Evolutionary conservation across 2,113 vertebrate genomes (phyloP).

Genomic region (Chiloscyllium plagiosum): DNA sequence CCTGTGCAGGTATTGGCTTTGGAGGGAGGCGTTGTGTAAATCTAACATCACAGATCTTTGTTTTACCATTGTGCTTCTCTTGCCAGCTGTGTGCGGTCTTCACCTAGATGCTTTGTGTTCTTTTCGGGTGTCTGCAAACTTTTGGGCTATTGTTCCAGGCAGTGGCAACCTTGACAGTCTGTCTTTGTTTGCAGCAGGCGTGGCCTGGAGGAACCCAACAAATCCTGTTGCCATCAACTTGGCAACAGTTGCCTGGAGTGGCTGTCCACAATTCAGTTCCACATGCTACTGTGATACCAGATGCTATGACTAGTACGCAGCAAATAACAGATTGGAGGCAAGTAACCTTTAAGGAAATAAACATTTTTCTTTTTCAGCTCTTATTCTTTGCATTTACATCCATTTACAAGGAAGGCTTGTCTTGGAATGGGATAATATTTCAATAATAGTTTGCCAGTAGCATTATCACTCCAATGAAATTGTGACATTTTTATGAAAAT

Average conservation of each 20-base stretch:
- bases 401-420: not conserved
- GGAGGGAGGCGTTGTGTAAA: slow-evolving; percentile 76
- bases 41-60: slow-evolving; percentile 64
- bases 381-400: not conserved
- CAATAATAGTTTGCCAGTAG: not conserved
- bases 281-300: slow-evolving; percentile 68
- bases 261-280: slow-evolving; percentile 84
- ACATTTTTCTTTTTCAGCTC: not conserved
- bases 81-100: slow-evolving; percentile 65
- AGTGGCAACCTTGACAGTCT: slow-evolving; percentile 50
- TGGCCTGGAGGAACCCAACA: slow-evolving; percentile 94
- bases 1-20: slow-evolving; percentile 81
- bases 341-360: slow-evolving; percentile 41
- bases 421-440: not conserved
- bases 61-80: slow-evolving; percentile 56
- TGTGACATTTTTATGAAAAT: not conserved
- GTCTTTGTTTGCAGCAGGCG: slow-evolving; percentile 77
- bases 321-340: slow-evolving; percentile 84
- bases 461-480: not conserved
- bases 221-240: slow-evolving; percentile 90
- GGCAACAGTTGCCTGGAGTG: slow-evolving; percentile 93
- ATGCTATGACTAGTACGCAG: slow-evolving; percentile 65
- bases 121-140: slow-evolving; percentile 30
- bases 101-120: slow-evolving; percentile 65
- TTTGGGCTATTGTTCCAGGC: not conserved